Conservation (phyloP, 2,113 vertebrate genomes). For the Bambusicola thoracicus region DNA sequence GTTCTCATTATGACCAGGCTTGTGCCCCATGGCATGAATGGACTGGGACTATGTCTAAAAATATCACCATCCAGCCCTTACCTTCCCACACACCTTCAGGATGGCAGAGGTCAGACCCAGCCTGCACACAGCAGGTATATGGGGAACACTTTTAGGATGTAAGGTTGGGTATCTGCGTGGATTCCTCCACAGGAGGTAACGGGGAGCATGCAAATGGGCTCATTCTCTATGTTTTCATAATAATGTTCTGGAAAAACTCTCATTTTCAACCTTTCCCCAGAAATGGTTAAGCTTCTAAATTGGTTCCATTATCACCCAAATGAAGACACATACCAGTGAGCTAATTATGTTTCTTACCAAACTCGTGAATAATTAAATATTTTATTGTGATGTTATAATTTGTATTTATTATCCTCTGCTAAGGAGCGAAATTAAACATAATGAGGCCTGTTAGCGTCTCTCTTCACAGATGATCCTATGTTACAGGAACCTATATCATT, state of each 20-base stretch:
- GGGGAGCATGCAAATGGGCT: background rate
- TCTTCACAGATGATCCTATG: slow-evolving; percentile 32
- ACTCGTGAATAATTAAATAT: slow-evolving; percentile 81
- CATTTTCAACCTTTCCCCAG: slow-evolving; percentile 17
- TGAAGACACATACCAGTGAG: slow-evolving; percentile 62
- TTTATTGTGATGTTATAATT: slow-evolving; percentile 79
- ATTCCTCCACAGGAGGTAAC: background rate
- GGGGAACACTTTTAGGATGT: accelerated
- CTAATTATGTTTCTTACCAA: slow-evolving; percentile 73
- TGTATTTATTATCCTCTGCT: slow-evolving; percentile 80
- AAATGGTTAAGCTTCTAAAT: slow-evolving; percentile 41
- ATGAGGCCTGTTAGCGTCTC: slow-evolving; percentile 75
- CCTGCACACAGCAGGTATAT: accelerated
- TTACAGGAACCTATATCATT: slow-evolving; percentile 68
- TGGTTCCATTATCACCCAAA: slow-evolving; percentile 63
- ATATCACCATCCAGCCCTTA: background rate
- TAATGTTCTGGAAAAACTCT: background rate
- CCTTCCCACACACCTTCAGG: background rate
- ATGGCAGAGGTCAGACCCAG: background rate
- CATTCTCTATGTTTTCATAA: background rate
- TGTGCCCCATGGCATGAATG: background rate
- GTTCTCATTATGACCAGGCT: accelerated
- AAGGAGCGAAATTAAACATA: slow-evolving; percentile 78
- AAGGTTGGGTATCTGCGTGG: background rate
- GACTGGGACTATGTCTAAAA: background rate